Evolutionary conservation across 1,140 invertebrate species (phyloP).

Genomic region (Trachelipus rathkii): DNA sequence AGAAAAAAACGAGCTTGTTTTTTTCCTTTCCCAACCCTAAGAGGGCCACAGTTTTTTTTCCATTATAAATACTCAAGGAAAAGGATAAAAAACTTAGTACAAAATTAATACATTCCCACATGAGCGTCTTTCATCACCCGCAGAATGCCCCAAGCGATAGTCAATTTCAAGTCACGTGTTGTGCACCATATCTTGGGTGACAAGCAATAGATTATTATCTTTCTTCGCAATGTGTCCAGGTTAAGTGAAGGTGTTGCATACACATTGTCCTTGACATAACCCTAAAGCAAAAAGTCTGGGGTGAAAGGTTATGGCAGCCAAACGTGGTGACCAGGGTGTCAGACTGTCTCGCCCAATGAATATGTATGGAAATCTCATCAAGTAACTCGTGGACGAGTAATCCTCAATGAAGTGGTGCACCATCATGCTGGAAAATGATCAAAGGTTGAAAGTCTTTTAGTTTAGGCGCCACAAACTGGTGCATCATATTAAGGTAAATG

Average conservation of each 20-base stretch:
- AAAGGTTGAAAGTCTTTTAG: not conserved
- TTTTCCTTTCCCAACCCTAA: too few relatives aligned
- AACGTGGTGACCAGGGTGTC: not conserved
- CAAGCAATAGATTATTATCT: not conserved
- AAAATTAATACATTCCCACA: too few relatives aligned
- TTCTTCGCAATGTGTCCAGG: not conserved
- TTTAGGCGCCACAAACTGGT: not conserved
- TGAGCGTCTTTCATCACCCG: too few relatives aligned
- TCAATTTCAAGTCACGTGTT: too few relatives aligned
- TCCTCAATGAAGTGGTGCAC: not conserved
- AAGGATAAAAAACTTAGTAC: too few relatives aligned
- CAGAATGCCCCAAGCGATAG: too few relatives aligned
- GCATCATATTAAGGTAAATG: not conserved
- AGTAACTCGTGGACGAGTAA: not conserved
- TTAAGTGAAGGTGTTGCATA: not conserved
- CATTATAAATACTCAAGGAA: too few relatives aligned
- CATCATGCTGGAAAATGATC: not conserved
- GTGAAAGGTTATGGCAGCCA: not conserved
- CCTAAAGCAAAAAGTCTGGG: not conserved
- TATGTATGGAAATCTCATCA: not conserved
- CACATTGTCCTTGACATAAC: not conserved
- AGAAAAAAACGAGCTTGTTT: too few relatives aligned
- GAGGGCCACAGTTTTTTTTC: too few relatives aligned
- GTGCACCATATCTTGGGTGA: not conserved
- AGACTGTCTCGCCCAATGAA: not conserved